Conservation (phyloP, 2,113 vertebrate species). For the Albula glossodonta region DNA sequence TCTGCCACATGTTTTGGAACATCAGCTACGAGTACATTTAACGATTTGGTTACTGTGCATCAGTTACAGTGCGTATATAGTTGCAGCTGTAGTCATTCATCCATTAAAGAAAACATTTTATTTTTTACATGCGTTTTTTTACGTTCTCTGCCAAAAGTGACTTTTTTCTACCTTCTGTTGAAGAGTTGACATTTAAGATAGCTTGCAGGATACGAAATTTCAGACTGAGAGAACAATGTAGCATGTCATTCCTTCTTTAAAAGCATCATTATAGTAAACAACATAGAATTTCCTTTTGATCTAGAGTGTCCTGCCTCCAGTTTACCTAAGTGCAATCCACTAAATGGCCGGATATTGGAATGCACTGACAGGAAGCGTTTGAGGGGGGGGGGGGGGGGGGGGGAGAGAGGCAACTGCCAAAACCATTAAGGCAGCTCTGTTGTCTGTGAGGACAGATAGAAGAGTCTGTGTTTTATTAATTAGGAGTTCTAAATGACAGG, state of each 20-base stretch:
- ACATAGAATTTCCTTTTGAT: not conserved
- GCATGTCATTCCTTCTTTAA: not conserved
- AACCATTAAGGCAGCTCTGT: not conserved
- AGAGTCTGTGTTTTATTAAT: not conserved
- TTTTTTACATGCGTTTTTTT: no score
- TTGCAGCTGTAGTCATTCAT: no score
- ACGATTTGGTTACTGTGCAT: no score
- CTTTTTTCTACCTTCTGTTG: not conserved
- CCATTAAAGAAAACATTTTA: no score
- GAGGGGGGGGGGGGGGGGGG: no score
- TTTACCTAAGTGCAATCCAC: not conserved
- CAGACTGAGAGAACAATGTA: not conserved
- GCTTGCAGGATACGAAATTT: not conserved
- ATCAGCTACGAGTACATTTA: no score
- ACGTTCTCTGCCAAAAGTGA: not conserved
- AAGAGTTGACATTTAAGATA: not conserved
- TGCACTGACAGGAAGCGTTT: not conserved
- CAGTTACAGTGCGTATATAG: no score
- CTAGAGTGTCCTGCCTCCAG: not conserved
- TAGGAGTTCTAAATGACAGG: constrained; percentile 4
- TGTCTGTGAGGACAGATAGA: not conserved
- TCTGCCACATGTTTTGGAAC: no score
- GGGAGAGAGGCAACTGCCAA: not conserved
- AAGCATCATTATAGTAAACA: not conserved
- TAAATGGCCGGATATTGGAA: not conserved